phyloP scores from a whole-genome alignment of 2,797 vertebrate species.

The Sebastes melanostomus region DNA sequence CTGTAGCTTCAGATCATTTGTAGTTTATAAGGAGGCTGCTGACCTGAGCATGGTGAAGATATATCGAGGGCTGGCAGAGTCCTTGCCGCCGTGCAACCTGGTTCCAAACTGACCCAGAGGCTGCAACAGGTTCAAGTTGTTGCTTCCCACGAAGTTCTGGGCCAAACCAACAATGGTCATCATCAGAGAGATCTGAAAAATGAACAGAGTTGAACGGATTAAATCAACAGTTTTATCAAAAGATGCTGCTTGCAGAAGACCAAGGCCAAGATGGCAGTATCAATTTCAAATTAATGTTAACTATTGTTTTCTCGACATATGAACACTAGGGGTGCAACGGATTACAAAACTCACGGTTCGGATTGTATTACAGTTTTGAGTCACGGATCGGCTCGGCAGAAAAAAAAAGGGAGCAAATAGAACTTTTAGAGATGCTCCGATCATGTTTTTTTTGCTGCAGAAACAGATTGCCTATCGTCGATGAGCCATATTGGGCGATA shows the following conservation, averaged over 20 bases:
- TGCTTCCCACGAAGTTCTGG: slow-evolving; percentile 98
- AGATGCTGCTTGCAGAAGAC: background rate
- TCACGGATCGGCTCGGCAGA: fast-evolving
- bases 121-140: slow-evolving; percentile 95
- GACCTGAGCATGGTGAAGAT: slow-evolving; percentile 99
- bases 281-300: background rate
- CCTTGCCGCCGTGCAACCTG: slow-evolving; percentile 94
- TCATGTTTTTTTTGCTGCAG: too few relatives aligned
- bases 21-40: slow-evolving; percentile 8
- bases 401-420: too few relatives aligned
- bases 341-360: too few relatives aligned
- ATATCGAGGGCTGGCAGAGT: slow-evolving; percentile 98
- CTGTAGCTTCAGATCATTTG: background rate
- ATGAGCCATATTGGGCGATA: too few relatives aligned
- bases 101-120: slow-evolving; percentile 98
- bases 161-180: slow-evolving; percentile 97
- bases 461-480: too few relatives aligned
- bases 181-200: slow-evolving; percentile 90
- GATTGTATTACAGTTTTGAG: too few relatives aligned
- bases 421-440: too few relatives aligned
- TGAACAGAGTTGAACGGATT: background rate
- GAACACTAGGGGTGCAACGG: too few relatives aligned
- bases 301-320: background rate
- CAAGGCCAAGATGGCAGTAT: background rate
- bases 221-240: background rate